These are phyloP conservation scores for Danio choprae DNA, from an alignment of 2,797 vertebrate genomes.

Conservation along the genomic window DNA sequence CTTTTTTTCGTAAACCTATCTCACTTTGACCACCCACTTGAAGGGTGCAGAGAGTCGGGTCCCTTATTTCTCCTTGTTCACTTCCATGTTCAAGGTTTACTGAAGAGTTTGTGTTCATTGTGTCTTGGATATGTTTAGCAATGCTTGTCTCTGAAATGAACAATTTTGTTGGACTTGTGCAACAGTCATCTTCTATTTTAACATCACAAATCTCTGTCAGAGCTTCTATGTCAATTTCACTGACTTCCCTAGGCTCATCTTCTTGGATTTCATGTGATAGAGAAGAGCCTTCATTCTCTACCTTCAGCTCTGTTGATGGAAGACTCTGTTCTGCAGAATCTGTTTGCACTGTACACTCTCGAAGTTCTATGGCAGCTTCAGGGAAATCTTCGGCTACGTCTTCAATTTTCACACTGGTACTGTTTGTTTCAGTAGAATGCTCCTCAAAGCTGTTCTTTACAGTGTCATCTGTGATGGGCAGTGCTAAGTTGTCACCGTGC, in stretches of 20 bases:
- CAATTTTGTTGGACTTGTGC: conserved; percentile 59
- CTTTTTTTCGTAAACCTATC: conserved; percentile 64
- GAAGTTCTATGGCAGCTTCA: conserved; percentile 71
- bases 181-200: conserved; percentile 77
- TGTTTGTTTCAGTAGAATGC: conserved; percentile 62
- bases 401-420: conserved; percentile 78
- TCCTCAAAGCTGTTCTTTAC: conserved; percentile 65
- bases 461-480: conserved; percentile 70
- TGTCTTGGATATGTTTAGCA: conserved; percentile 55
- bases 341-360: conserved; percentile 68
- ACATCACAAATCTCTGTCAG: conserved; percentile 72
- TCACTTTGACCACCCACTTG: conserved; percentile 61
- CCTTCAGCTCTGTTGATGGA: conserved; percentile 69
- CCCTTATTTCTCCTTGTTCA: conserved; percentile 55
- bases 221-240: conserved; percentile 61
- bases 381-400: conserved; percentile 79
- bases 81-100: conserved; percentile 49
- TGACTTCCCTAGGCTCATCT: conserved; percentile 54
- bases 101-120: background rate
- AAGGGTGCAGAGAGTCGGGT: conserved; percentile 55
- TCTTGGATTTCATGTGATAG: conserved; percentile 58
- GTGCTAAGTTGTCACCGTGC: conserved; percentile 64
- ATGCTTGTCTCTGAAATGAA: conserved; percentile 52
- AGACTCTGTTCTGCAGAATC: conserved; percentile 69
- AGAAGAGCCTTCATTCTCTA: conserved; percentile 63